Evolutionary conservation across 2,888 invertebrate species (phyloP), one percentile per base, ranked within the genome.

Genomic region (Protophormia terraenovae): DNA sequence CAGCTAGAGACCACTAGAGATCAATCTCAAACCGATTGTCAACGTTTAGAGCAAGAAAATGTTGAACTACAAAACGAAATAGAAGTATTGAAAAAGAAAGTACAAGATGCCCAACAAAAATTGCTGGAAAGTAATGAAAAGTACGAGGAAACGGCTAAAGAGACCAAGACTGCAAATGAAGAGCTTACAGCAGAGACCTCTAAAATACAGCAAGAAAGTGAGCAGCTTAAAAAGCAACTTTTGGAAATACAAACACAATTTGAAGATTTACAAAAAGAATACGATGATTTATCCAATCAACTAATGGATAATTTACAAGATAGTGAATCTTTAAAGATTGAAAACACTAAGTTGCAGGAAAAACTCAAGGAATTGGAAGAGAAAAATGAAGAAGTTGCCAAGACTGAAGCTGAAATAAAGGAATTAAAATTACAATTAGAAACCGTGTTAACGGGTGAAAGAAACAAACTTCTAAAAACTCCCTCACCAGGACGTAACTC

Each of bases 261-360:
- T 41, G 67, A 81, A n/a, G 89, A 88, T 6, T 80, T 95, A 82
- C 94, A 94, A 90, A 91, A 91, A 14, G 94, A 94, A 90, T 93
- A 94, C 88, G 94, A 94, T 86, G 91, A 92, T 62, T 90, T 95
- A 27, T 95, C 95, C 0, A 94, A 93, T 47, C 93, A 94, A 89
- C 87, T 95, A 2, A 94, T 95, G 91, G 95, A 95, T 62, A 93
- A 91, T 82, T 92, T 95, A 69, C 93, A 94, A 72, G 95, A 95
- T 86, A 92, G 91, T 19, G 94, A 95, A 67, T 89, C 90, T 35
- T 90, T 95, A 8, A 94, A 92, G 81, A 91, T 92, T 3, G 88
- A 90, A 32, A 88, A 88, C 71, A 75, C 35, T 0, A 79, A 77
- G 6, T 75, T 92, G 14, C 88, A 88, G 47, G 53, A 45, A 1